Percentiles rank a stretch among this genome's conserved stretches.
Evolutionary conservation across 1,140 invertebrate species (phyloP).

Genomic region (Holcopasites calliopsidis): DNA sequence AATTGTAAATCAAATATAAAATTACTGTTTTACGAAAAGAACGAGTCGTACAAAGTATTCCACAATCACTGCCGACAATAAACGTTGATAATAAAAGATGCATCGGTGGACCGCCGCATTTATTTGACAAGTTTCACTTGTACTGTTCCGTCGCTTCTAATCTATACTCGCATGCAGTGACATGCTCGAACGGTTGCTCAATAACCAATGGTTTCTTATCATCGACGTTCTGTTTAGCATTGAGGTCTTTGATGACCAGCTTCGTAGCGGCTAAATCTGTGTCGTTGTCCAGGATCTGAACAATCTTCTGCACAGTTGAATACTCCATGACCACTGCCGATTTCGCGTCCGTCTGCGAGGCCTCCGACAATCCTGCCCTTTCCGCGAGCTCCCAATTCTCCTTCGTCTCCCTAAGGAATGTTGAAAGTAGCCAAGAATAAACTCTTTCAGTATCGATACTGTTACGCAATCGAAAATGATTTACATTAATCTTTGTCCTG

Average conservation of each 20-base stretch:
- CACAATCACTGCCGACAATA: not conserved
- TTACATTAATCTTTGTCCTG: too few relatives aligned
- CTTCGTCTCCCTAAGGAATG: not conserved
- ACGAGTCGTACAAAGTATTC: too few relatives aligned
- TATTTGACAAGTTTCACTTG: not conserved
- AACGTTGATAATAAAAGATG: not conserved
- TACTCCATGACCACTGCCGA: conserved; percentile 64
- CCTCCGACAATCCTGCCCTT: conserved; percentile 28
- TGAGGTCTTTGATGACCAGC: conserved; percentile 36
- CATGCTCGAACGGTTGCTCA: conserved; percentile 5
- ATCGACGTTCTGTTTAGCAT: not conserved
- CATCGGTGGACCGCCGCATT: not conserved
- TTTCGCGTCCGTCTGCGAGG: conserved; percentile 53
- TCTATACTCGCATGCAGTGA: not conserved
- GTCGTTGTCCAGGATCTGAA: conserved; percentile 60
- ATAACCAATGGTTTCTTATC: conserved; percentile 19
- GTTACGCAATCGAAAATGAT: too few relatives aligned
- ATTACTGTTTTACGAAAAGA: too few relatives aligned
- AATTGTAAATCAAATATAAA: too few relatives aligned
- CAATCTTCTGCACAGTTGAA: conserved; percentile 62
- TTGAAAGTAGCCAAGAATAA: not conserved
- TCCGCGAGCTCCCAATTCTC: not conserved
- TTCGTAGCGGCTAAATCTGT: conserved; percentile 12
- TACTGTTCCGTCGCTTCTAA: not conserved
- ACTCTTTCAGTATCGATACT: not conserved